These are phyloP conservation scores for Bugulina stolonifera DNA, from an alignment of 2,888 invertebrate genomes.

Conservation along the genomic window DNA sequence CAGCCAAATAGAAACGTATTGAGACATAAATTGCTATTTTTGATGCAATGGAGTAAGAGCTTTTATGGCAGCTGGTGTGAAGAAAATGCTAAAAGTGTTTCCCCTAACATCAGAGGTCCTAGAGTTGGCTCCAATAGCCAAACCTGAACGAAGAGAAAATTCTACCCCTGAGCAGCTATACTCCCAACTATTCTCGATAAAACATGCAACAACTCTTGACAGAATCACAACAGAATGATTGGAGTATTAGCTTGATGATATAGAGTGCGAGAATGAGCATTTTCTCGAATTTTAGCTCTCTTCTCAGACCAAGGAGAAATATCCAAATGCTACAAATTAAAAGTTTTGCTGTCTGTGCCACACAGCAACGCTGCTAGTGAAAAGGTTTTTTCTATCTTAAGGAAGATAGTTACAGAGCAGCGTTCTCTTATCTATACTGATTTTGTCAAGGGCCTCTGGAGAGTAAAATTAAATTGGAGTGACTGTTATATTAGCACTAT, in stretches of 20 bases:
- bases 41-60: no score
- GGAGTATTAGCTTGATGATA: background rate
- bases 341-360: background rate
- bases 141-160: background rate
- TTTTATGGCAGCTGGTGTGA: background rate
- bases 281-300: background rate
- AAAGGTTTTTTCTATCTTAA: background rate
- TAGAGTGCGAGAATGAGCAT: background rate
- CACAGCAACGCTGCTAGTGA: background rate
- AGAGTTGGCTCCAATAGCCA: background rate
- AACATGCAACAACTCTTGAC: background rate
- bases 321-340: background rate
- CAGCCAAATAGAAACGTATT: no score
- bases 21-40: no score
- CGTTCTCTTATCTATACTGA: background rate
- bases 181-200: background rate
- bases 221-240: background rate
- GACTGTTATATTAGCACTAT: no score
- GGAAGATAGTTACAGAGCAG: background rate
- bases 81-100: background rate
- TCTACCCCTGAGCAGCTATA: background rate
- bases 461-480: no score
- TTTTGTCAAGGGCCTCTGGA: background rate
- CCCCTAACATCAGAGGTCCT: background rate
- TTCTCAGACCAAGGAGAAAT: background rate